These are phyloP conservation scores for Boulengeromyrus knoepffleri DNA, from an alignment of 2,113 vertebrate genomes.

Conservation along the genomic window DNA sequence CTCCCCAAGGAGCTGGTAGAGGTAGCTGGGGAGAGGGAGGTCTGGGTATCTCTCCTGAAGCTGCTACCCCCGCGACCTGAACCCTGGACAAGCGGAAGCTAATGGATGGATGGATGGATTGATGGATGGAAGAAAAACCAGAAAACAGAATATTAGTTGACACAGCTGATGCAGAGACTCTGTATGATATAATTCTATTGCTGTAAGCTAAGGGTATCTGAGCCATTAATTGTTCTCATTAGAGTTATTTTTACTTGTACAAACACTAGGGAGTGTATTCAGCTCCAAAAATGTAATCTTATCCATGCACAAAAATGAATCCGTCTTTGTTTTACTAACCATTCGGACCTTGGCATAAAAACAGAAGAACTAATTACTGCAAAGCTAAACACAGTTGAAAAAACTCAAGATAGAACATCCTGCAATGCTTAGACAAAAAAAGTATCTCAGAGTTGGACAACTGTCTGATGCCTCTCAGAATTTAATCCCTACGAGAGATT, in stretches of 20 bases:
- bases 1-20: too few species aligned
- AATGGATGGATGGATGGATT: too few species aligned
- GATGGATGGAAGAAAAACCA: background rate
- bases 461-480: background rate
- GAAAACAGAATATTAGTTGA: background rate
- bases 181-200: background rate
- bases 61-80: too few species aligned
- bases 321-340: background rate
- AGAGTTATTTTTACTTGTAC: background rate
- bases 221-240: background rate
- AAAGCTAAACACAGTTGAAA: background rate
- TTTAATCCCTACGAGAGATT: background rate
- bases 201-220: background rate
- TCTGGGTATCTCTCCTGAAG: too few species aligned
- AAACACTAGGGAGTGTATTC: background rate
- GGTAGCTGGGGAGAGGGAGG: too few species aligned
- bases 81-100: too few species aligned
- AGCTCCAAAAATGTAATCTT: background rate
- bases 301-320: background rate
- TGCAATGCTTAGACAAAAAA: background rate
- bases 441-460: background rate
- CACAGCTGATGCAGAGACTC: background rate
- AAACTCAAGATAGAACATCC: background rate
- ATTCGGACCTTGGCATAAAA: background rate
- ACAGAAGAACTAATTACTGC: background rate